phyloP scores from a whole-genome alignment of 2,797 vertebrate species.

The Intellagama lesueurii region DNA sequence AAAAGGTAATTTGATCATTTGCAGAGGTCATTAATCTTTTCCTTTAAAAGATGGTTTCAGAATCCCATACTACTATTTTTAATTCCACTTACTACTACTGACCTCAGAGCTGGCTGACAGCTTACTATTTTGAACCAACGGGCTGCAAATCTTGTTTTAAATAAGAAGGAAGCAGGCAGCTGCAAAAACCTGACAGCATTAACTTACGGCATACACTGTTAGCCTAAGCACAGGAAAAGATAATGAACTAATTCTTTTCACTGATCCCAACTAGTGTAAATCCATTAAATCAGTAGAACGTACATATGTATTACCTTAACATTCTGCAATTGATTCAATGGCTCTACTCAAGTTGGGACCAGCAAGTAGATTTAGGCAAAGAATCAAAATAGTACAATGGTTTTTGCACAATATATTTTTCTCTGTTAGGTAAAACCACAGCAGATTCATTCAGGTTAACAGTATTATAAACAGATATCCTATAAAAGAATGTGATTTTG shows the following conservation, averaged over 20 bases:
- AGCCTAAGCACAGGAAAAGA: neutral
- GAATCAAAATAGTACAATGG: neutral
- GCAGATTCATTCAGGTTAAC: neutral
- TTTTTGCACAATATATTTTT: neutral
- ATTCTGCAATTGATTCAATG: too few species aligned
- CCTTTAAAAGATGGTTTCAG: slow-evolving; percentile 5
- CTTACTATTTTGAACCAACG: slow-evolving; percentile 25
- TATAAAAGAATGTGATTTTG: neutral
- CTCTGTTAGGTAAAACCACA: neutral
- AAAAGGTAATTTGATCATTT: slow-evolving; percentile 18
- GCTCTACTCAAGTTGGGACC: too few species aligned
- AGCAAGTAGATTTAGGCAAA: neutral
- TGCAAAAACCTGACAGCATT: neutral
- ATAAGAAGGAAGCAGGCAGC: slow-evolving; percentile 18
- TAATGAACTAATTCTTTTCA: too few species aligned
- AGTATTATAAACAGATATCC: slow-evolving; percentile 4
- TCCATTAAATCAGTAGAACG: too few species aligned
- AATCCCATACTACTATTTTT: slow-evolving; percentile 26
- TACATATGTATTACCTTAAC: too few species aligned
- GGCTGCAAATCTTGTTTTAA: slow-evolving; percentile 18
- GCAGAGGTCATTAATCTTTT: slow-evolving; percentile 11
- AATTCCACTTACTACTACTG: slow-evolving; percentile 3
- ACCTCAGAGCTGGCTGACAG: slow-evolving; percentile 10
- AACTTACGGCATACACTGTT: neutral
- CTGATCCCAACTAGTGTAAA: too few species aligned